phyloP scores from a whole-genome alignment of 2,113 vertebrate genomes.

The Oryzias melastigma region DNA sequence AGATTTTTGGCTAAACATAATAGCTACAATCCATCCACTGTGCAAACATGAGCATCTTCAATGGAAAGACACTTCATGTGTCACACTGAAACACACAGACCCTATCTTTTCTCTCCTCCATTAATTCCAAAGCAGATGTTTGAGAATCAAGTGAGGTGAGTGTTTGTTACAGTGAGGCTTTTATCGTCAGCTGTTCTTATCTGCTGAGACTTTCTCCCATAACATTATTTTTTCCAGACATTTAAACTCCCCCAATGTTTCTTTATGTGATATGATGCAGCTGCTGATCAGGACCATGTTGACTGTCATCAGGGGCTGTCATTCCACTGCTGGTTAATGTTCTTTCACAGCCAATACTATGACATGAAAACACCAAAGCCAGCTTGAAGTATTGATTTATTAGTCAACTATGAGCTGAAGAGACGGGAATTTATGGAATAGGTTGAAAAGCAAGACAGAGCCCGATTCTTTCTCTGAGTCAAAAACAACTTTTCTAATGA shows the following conservation, averaged over 20 bases:
- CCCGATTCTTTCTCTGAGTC: conserved; percentile 22
- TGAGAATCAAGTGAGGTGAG: too few relatives aligned
- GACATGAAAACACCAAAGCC: conserved; percentile 47
- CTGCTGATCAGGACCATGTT: conserved; percentile 27
- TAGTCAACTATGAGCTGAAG: conserved; percentile 51
- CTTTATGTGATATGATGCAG: conserved; percentile 28
- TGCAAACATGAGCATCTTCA: too few relatives aligned
- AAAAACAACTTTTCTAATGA: conserved; percentile 42
- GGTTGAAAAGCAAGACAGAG: conserved; percentile 44
- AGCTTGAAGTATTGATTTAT: conserved; percentile 62
- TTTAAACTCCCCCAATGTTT: conserved; percentile 41
- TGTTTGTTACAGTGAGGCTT: too few relatives aligned
- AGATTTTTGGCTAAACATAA: too few relatives aligned
- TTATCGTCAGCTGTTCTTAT: too few relatives aligned
- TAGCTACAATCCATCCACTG: too few relatives aligned
- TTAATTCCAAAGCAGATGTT: conserved; percentile 50
- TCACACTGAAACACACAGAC: background rate
- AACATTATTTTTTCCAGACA: conserved; percentile 45
- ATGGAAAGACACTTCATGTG: background rate
- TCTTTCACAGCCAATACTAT: conserved; percentile 45
- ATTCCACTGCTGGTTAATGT: conserved; percentile 32
- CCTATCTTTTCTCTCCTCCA: conserved; percentile 45
- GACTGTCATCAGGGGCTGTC: conserved; percentile 32
- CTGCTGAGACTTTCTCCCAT: too few relatives aligned
- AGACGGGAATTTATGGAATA: conserved; percentile 50